Evolutionary conservation across 2,888 invertebrate genomes (phyloP), one percentile per base, ranked within the genome.

Genomic region (Cheilosia grossa): DNA sequence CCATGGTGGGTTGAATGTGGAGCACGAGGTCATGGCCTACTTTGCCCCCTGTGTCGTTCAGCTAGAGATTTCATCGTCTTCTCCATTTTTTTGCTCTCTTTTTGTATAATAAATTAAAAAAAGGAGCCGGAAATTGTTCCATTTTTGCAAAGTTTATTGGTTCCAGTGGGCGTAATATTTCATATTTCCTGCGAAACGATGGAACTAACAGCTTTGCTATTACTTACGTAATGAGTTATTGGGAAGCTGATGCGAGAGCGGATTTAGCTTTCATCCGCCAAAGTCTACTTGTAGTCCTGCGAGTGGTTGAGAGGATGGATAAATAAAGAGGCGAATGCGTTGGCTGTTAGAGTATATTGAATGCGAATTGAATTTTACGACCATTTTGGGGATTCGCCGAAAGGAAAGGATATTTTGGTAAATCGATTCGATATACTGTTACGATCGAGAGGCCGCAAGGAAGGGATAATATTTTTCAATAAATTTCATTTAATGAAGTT

Each of bases 401-500:
- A 56, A 33, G 56, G 73, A 64, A 51, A 42, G 79, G 82, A 49
- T 78, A 27, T 61, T 56, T 66, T 54, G 54, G 24, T 33, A 67
- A 67, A 78, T 78, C 72, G 78, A 82, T 78, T 72, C 47, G 58
- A 64, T 27, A 47, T 40, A 17, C 10, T 42, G 2, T 2, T 0
- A 37, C 17, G 42, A 33, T n/a, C 21, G 17, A 53, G 40, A 7
- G 4, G 21, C 51, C 24, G 6, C 44, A 51, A 21, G 42, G 58
- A 37, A 42, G 24, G 67, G 79, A 67, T 83, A 73, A 83, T 37
- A 37, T 79, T 79, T 74, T 73, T 61, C 72, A 81, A 85, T 85
- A 85, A 85, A 85, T 85, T 85, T 53, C 77, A 67, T 85, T 85
- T 85, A 85, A 85, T 85, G 85, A 85, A 85, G 72, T 85, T 77